These are phyloP conservation scores for Pandion haliaetus DNA, from an alignment of 2,113 vertebrate genomes.

Conservation along the genomic window DNA sequence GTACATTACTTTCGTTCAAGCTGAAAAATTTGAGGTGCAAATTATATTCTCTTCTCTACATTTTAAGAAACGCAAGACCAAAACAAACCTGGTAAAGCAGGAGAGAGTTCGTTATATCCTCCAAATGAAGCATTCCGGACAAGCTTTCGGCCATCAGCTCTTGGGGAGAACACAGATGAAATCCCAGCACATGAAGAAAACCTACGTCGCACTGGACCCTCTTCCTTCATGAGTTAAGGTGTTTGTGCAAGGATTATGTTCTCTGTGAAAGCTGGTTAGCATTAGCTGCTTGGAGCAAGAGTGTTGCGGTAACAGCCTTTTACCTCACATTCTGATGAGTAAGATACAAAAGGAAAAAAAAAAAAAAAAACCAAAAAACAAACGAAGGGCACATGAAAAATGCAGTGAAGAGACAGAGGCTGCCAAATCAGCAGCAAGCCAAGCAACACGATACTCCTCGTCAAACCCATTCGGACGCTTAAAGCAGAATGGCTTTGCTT, in stretches of 20 bases:
- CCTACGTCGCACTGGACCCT: conserved; percentile 84
- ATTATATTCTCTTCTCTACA: neutral
- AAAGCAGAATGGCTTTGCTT: conserved; percentile 10
- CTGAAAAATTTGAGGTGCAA: neutral
- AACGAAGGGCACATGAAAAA: conserved; percentile 72
- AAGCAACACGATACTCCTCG: conserved; percentile 7
- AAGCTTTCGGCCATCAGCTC: conserved; percentile 91
- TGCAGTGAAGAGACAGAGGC: conserved; percentile 62
- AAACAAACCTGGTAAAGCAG: conserved; percentile 90
- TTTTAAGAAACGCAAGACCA: conserved; percentile 37
- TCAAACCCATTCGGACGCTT: neutral
- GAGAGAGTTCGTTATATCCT: conserved; percentile 92
- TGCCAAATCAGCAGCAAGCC: conserved; percentile 72
- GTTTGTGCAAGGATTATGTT: conserved; percentile 67
- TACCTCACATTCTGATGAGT: conserved; percentile 73
- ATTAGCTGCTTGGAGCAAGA: conserved; percentile 70
- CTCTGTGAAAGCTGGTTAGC: conserved; percentile 73
- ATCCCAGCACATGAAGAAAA: conserved; percentile 91
- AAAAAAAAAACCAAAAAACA: conserved; percentile 53
- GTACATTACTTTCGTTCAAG: neutral
- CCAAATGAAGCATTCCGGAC: conserved; percentile 97
- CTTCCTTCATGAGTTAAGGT: conserved; percentile 89
- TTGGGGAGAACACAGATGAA: conserved; percentile 80
- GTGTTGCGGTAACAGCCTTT: conserved; percentile 71
- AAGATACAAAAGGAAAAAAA: conserved; percentile 46